These are phyloP conservation scores for Nowickia ferox DNA, from an alignment of 2,888 invertebrate species.

Conservation along the genomic window DNA sequence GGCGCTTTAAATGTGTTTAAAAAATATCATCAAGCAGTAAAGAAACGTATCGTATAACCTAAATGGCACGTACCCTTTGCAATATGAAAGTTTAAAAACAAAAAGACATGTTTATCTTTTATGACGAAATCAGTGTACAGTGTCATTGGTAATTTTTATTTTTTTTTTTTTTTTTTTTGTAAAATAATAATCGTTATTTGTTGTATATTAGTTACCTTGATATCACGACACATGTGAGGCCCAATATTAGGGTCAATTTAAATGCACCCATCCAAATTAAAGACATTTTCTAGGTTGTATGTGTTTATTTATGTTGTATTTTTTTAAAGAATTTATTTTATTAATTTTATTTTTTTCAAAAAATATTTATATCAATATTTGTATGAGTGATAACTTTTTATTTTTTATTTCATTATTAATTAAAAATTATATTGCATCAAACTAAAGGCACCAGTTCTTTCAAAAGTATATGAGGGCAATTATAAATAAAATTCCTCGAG, in stretches of 20 bases:
- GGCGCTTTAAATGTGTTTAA: too few species aligned
- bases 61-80: too few species aligned
- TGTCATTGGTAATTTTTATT: too few species aligned
- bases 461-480: too few species aligned
- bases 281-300: slow-evolving; percentile 83
- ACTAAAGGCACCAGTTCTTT: too few species aligned
- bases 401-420: not conserved
- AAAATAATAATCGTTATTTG: not conserved
- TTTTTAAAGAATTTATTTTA: not conserved
- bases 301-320: not conserved
- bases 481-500: too few species aligned
- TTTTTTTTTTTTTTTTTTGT: not conserved
- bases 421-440: not conserved
- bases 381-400: not conserved
- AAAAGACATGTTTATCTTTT: too few species aligned
- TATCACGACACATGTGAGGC: slow-evolving; percentile 86
- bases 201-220: slow-evolving; percentile 84
- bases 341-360: not conserved
- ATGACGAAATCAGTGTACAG: too few species aligned
- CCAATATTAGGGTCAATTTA: slow-evolving; percentile 86
- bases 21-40: too few species aligned
- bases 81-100: too few species aligned
- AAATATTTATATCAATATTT: not conserved
- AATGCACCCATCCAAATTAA: slow-evolving; percentile 87
- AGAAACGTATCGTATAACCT: too few species aligned